Base-by-base conservation (phyloP, 2,888 invertebrate species). In the Rhimphoctona megacephalus region DNA sequence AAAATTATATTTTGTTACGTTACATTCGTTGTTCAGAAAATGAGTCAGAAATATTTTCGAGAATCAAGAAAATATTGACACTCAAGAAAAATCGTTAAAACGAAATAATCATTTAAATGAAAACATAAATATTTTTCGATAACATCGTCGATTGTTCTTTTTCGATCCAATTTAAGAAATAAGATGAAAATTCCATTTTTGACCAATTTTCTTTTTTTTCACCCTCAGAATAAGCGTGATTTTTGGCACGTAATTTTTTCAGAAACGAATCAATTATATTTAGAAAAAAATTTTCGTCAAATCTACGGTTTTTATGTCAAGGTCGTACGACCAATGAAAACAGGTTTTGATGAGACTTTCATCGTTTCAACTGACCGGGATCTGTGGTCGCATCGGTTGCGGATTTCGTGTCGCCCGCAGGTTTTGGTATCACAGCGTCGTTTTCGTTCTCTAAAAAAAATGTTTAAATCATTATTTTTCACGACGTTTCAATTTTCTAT, bases 401-500 rank as follows among this genome's bases (percentile, higher is more conserved):
- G 22, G 84, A 82, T 82, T 81, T 80, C 11, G 80, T 7, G 11
- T 72, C 57, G 5, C 39, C 64, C 39, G 43, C 36, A 30, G 3
- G 43, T 9, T 66, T 39, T 17, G 17, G 14, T 57, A 90, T 82
- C 7, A 91, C 87, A 8, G 36, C 77, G 46, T 92, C 92, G 0
- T 90, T 87, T 0, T 33, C 1, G 36, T 90, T 91, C 73, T 90
- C 92, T 92, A 82, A 5, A n/a, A 49, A 87, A 88, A 86, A 6
- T 17, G 14, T 43, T 6, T 30, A 22, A 57, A 30, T 2, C 2
- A 36, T 39, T 25, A 54, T 22, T 25, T 67, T 52, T 9, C 46
- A 6, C 19, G 6, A 49, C 5, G 14, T 36, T 9, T 19, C 52
- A 39, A 66, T 74, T 80, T 52, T 14, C 0, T 4, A 36, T n/a